A percentile compares a stretch with the other conserved stretches of the same genome.
phyloP scores from a whole-genome alignment of 92 coral and sea anemone species.

The Diadumene lineata region DNA sequence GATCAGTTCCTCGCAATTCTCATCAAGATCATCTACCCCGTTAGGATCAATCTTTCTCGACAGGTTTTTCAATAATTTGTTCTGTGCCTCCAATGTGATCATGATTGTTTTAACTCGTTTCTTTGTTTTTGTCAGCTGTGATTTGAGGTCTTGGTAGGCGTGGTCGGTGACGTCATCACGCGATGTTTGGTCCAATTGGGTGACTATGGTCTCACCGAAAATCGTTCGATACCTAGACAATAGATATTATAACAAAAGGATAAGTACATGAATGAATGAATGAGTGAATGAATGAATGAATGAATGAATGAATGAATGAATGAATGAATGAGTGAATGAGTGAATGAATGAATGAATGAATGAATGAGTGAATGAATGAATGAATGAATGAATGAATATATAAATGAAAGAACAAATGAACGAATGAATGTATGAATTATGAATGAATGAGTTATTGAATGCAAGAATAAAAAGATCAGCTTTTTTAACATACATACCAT shows the following conservation, averaged over 20 bases:
- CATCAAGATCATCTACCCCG: neutral
- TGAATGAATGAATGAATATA: too few relatives aligned
- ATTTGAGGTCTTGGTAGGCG: neutral
- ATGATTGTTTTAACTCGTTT: conserved; percentile 67
- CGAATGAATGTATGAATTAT: neutral
- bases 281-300: neutral
- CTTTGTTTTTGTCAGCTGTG: conserved; percentile 70
- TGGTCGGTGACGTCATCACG: neutral
- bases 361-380: too few relatives aligned
- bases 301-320: neutral
- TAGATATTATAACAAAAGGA: neutral
- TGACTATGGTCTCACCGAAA: neutral
- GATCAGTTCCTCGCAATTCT: neutral
- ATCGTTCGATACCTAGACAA: neutral
- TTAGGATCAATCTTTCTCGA: conserved; percentile 71
- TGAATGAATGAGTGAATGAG: neutral
- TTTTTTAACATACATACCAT: neutral
- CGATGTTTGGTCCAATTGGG: neutral
- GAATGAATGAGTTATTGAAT: neutral
- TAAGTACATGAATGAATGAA: neutral
- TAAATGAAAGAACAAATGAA: too few relatives aligned
- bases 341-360: neutral
- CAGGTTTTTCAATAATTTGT: conserved; percentile 50
- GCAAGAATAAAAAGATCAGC: neutral
- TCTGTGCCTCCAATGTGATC: conserved; percentile 63